Base-by-base conservation (phyloP, 2,888 invertebrate species). In the Metopia argyrocephala region DNA sequence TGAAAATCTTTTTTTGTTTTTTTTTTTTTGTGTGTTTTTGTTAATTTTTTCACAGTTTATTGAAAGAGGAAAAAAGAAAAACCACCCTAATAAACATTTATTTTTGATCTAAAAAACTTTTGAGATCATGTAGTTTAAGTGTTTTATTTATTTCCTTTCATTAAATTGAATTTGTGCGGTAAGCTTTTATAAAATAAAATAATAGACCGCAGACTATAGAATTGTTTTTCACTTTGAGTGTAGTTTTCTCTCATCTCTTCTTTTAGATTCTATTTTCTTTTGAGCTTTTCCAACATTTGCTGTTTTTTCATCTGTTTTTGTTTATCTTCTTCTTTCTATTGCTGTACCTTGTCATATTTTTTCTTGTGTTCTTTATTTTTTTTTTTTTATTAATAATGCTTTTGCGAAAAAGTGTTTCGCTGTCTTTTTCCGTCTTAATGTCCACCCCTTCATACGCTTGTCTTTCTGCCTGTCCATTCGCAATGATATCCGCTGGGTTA, bases 381-480 rank as follows among this genome's bases (percentile, higher is more conserved):
- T n/a, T n/a, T n/a, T 62, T 70, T 28, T 68, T 66, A 15, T 45
- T 61, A 46, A 54, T 73, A 66, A 38, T 76, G 62, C 76, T 71
- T 81, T 81, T 81, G 81, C 81, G 81, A 78, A 78, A 78, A 81
- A 78, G 81, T 81, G 78, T 81, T 81, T 78, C 81, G 81, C 81
- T 70, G 78, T 69, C 61, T 69, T 45, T 15, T 9, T 65, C 21
- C 23, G 21, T 28, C 46, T 48, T 25, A 46, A 12, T 25, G 46
- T 23, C 25, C 12, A n/a, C 4, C 38, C 38, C 9, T 46, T 57
- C 73, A 65, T 66, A 9, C 56, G 62, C 62, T 48, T 25, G 61
- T 71, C 46, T 57, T 9, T 46, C n/a, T n/a, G 71, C 71, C 56
- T n/a, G 64, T 74, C 73, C 28, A 57, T 65, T 57, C 59, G 25